Base-by-base conservation (phyloP, 2,113 vertebrate genomes). In the Myodes glareolus region DNA sequence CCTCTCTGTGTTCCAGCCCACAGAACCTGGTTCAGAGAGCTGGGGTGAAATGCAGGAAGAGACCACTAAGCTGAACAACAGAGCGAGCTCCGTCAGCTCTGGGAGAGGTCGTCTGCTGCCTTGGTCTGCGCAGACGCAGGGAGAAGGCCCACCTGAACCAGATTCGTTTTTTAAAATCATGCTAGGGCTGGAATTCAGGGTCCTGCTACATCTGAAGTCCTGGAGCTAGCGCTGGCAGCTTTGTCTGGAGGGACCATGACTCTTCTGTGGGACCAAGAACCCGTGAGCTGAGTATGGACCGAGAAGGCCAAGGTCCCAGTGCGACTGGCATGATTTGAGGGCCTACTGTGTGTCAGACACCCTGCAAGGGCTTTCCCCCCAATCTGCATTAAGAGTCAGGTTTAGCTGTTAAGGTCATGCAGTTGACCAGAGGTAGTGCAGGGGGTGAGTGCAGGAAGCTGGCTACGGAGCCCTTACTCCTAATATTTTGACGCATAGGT, bases 21-120 rank as follows among this genome's bases (percentile, higher is more conserved):
- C 89, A 87, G 90, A 96, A 91, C 85, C 91, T 87, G 76, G 82
- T 88, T 93, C 91, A 65, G 89, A 78, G 84, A 97, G 45, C 27
- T 82, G 68, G 25, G 42, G 47, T 42, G 80, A 93, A 82, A 36
- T 23, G 55, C 36, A 63, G 10, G 33, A 16, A 42, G 55, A 82
- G 14, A 2, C 16, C 58, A 58, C 58, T 45, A 61, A 97, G 81
- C 90, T 72, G 76, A 96, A 96, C 63, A 67, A 39, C 42, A 86
- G 84, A 47, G 42, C 0, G 4, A 25, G 12, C 61, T 73, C 84
- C 42, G 63, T 65, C 93, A 39, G 87, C 25, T 76, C 19, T 47
- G 3, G 21, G 27, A 58, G 47, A 94, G n/a, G 63, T 73, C 47
- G 0, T 19, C 7, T 21, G 42, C 61, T 86, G 65, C 68, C 39